A percentile compares a stretch with the other conserved stretches of the same genome.
Conservation (phyloP, 2,113 vertebrate species). For the Mesocricetus auratus region DNA sequence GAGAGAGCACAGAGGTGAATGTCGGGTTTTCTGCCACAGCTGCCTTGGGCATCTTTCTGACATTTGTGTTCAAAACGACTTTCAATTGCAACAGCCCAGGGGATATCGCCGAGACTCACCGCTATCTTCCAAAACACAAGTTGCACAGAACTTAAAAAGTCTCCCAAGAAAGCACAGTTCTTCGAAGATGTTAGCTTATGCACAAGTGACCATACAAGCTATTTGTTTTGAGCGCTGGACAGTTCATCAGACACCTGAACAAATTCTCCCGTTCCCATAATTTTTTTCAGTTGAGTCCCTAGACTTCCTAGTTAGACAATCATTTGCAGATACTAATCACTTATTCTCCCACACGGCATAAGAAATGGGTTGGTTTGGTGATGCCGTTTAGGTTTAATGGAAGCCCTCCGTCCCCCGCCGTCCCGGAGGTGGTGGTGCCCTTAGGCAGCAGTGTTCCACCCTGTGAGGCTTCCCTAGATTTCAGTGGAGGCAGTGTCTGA, state of each 20-base stretch:
- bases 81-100: neutral
- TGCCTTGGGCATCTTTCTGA: neutral
- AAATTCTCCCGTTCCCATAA: slow-evolving; percentile 49
- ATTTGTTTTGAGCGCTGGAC: slow-evolving; percentile 11
- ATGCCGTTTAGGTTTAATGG: slow-evolving; percentile 58
- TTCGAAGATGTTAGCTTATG: slow-evolving; percentile 36
- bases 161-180: slow-evolving; percentile 63
- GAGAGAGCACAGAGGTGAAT: neutral
- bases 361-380: slow-evolving; percentile 38
- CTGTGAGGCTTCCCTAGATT: slow-evolving; percentile 12
- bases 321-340: slow-evolving; percentile 51
- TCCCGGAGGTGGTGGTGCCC: neutral
- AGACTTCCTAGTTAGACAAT: slow-evolving; percentile 77
- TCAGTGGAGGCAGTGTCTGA: neutral
- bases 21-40: neutral
- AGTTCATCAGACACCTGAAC: neutral
- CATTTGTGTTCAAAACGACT: neutral
- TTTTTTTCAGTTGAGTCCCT: neutral
- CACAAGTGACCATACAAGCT: slow-evolving; percentile 42
- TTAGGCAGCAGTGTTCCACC: neutral
- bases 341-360: slow-evolving; percentile 54
- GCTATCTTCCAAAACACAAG: slow-evolving; percentile 41
- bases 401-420: neutral
- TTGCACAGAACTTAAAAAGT: slow-evolving; percentile 46
- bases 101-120: neutral